Base-by-base conservation (phyloP, 1,140 invertebrate genomes). In the Drosophila navojoa region DNA sequence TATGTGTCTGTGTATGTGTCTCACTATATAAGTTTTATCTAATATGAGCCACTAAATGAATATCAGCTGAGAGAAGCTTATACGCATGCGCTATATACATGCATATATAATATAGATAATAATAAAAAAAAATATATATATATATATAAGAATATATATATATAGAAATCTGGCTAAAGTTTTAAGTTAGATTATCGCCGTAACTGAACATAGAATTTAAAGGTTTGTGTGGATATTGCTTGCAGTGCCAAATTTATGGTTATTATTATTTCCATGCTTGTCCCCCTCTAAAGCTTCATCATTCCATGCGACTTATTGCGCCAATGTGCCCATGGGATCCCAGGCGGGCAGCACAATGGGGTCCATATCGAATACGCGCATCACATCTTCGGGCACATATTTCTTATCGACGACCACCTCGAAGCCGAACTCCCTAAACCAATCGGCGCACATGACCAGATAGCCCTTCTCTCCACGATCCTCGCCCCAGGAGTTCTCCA, bases 401-500 rank as follows among this genome's bases (percentile, higher is more conserved):
- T 97, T 96, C 89, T 97, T 96, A 91, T 98, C 97, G n/a, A 98
- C 94, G 0, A 98, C 97, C 52, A 96, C 94, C 94, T 98, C 97
- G 90, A 97, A 98, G 1, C 97, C 97, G 92, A 97, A 98, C 91
- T 98, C 96, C 64, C 95, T 94, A 90, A 98, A 98, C 97, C 97
- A 98, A 0, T 96, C 95, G 29, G 94, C 93, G 4, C 95, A 96
- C 94, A 98, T 95, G 5, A 97, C 92, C 15, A 97, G 90, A 87
- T 97, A 98, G 6, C 97, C 97, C 85, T 98, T 98, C 61, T 97
- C 96, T 29, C 96, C 96, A 53, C 95, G 94, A 70, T 98, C 97
- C 71, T 97, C 96, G 42, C 97, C 97, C 96, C 97, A 98, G 0
- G 97, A 98, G 93, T 98, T 98, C 92, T 98, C 97, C 7, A 98